These are phyloP conservation scores for Drosophila hawaiiensis DNA, from an alignment of 2,888 invertebrate species.

Conservation along the genomic window DNA sequence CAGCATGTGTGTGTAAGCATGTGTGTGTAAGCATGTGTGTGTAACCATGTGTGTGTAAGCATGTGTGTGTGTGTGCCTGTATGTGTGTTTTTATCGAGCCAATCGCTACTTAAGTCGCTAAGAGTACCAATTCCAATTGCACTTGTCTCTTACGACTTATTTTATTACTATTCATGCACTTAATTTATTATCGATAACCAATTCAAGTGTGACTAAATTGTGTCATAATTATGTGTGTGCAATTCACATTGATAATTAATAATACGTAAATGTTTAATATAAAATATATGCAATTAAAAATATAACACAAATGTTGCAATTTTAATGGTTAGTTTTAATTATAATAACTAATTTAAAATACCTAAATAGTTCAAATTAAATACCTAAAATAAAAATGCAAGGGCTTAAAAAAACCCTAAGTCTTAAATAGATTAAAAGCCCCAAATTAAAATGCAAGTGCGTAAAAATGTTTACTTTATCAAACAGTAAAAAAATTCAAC, in stretches of 20 bases:
- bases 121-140: constrained; percentile 63
- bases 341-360: too few species aligned
- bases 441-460: too few species aligned
- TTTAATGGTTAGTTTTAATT: background rate
- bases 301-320: background rate
- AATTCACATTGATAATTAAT: background rate
- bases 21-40: constrained; percentile 4
- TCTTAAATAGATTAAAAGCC: too few species aligned
- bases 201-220: background rate
- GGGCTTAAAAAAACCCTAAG: too few species aligned
- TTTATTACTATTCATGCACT: background rate
- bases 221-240: background rate
- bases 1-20: constrained; percentile 5
- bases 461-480: background rate
- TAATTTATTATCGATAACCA: background rate
- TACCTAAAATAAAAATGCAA: too few species aligned
- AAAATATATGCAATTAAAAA: background rate
- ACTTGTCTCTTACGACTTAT: background rate
- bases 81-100: constrained; percentile 52
- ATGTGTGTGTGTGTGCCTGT: constrained; percentile 2
- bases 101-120: constrained; percentile 60
- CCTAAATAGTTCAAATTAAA: too few species aligned
- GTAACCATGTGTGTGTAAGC: too few species aligned
- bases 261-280: too few species aligned
- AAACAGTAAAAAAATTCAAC: background rate